phyloP scores from a whole-genome alignment of 1,140 invertebrate genomes.

The Papilio xuthus region DNA sequence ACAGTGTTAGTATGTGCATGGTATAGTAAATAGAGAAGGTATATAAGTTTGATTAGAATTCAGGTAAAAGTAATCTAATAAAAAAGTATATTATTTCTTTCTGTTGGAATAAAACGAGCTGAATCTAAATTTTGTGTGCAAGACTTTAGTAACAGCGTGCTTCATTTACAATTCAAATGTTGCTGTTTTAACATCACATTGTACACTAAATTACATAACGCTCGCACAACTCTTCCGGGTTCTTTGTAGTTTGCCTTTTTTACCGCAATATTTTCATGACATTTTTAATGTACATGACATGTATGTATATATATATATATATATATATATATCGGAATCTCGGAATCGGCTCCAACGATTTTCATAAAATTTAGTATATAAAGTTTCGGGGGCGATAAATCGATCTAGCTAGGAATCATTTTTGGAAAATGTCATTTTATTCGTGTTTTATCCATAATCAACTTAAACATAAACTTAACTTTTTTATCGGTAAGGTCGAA shows the following conservation, averaged over 20 bases:
- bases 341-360: too few relatives aligned
- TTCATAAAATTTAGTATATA: too few relatives aligned
- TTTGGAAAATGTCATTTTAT: too few relatives aligned
- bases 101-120: conserved; percentile 2
- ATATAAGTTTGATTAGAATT: background rate
- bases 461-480: too few relatives aligned
- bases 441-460: too few relatives aligned
- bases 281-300: too few relatives aligned
- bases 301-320: too few relatives aligned
- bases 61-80: background rate
- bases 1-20: background rate
- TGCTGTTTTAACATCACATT: background rate
- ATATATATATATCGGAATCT: too few relatives aligned
- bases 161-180: conserved; percentile 19
- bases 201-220: conserved; percentile 23
- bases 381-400: too few relatives aligned
- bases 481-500: too few relatives aligned
- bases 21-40: background rate
- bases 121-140: conserved; percentile 10
- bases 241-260: background rate
- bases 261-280: background rate
- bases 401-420: too few relatives aligned
- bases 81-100: background rate
- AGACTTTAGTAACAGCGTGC: background rate
- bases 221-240: conserved; percentile 4